phyloP scores from a whole-genome alignment of 2,888 invertebrate species.

The Didymodactylos carnosus region DNA sequence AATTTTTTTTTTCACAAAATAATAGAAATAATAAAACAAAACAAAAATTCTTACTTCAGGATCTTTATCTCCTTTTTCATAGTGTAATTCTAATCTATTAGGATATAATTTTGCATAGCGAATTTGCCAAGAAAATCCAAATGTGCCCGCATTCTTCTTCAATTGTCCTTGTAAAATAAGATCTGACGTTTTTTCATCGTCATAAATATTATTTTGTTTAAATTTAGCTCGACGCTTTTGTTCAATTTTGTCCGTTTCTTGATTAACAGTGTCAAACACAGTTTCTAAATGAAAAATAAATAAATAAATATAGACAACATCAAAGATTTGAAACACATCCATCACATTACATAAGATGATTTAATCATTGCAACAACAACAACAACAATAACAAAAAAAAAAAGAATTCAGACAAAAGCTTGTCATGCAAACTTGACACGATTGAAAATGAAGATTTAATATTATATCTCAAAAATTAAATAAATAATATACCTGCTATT shows the following conservation, averaged over 20 bases:
- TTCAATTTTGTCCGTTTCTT: constrained; percentile 86
- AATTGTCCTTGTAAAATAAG: constrained; percentile 99
- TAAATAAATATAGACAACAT: too few species aligned
- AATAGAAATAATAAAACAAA: too few species aligned
- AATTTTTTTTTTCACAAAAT: too few species aligned
- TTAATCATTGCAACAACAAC: too few species aligned
- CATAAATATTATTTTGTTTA: constrained; percentile 9
- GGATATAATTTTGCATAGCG: constrained; percentile 64
- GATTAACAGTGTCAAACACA: constrained; percentile 88
- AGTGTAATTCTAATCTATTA: constrained; percentile 67
- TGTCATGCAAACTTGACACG: too few species aligned
- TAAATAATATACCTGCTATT: constrained; percentile 41
- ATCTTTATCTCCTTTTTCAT: constrained; percentile 33
- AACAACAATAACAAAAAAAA: neutral
- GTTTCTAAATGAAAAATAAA: constrained; percentile 47
- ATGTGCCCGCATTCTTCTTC: constrained; percentile 91
- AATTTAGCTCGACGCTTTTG: constrained; percentile 52
- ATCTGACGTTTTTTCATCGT: constrained; percentile 47
- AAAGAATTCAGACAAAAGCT: too few species aligned
- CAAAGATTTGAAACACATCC: too few species aligned
- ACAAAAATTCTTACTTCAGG: constrained; percentile 22
- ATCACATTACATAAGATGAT: too few species aligned
- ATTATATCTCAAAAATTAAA: too few species aligned
- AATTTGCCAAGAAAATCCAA: constrained; percentile 96
- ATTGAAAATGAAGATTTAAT: too few species aligned